Evolutionary conservation across 1,140 invertebrate genomes (phyloP), one percentile per base, ranked within the genome.

Genomic region (Platyscapa corneri): DNA sequence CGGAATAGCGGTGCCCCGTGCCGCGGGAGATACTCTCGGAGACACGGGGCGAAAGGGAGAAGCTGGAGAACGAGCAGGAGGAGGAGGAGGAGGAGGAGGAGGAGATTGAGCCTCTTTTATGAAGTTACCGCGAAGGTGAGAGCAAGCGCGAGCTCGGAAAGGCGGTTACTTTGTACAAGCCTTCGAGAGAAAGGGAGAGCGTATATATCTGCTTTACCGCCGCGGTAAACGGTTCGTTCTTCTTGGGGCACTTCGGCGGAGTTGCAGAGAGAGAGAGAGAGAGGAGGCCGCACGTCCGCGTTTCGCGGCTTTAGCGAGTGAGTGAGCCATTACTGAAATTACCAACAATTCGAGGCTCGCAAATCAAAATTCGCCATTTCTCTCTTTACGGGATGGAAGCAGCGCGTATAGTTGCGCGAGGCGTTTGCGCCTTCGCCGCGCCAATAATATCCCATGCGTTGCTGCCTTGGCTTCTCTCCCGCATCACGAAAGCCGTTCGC

Each of bases 251-350:
- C 72, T 83, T 83, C 27, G 42, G 0, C 87, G 42, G 53, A n/a
- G 53, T 7, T n/a, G 23, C 23, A 75, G 74, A 23, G 74, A 49
- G 74, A 49, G 74, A 49, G 74, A 49, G 42, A 34, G 49, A 56
- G 49, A 34, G n/a, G 49, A 34, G 16, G 7, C 39, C 37, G 46
- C 18, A 37, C 42, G 18, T 12, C n/a, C 64, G 12, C 78, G 60
- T 74, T 74, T 20, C 37, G 30, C 74, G 49, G 16, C 49, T 53
- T 60, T 64, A 80, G 84, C 77, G 82, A 88, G 90, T 87, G 90
- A 92, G 91, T 91, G 88, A 92, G 91, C 91, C 92, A 93, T 93
- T 93, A 93, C 91, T 90, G 88, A 92, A 93, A 93, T 93, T 93
- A 92, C 92, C 89, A 89, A 89, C 91, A 90, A 92, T 93, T 91